Percentiles rank a stretch among this genome's conserved stretches.
phyloP scores from a whole-genome alignment of 2,113 vertebrate genomes.

The Lepus americanus region DNA sequence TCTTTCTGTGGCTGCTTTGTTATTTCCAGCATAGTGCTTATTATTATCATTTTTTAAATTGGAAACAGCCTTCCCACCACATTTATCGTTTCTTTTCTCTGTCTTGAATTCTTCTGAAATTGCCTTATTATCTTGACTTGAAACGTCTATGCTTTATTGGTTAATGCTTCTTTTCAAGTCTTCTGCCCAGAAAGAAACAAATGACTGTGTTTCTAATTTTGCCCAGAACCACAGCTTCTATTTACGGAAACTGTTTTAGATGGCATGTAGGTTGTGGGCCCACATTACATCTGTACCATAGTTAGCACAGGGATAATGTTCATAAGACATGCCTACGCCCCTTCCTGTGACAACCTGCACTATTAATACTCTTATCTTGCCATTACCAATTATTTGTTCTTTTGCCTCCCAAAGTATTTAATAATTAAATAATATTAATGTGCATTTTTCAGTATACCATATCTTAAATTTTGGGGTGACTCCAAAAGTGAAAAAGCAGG shows the following conservation, averaged over 20 bases:
- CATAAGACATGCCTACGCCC: not conserved
- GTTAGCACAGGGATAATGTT: not conserved
- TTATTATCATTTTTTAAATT: not conserved
- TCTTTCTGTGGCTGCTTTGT: not conserved
- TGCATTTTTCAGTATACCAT: not conserved
- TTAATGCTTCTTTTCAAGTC: not conserved
- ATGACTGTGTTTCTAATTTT: not conserved
- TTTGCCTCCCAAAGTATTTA: constrained; percentile 40
- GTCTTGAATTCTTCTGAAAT: constrained; percentile 19
- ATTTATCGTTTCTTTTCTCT: not conserved
- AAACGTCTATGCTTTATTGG: not conserved
- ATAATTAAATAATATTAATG: not conserved
- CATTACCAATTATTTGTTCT: not conserved
- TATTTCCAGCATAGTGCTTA: not conserved
- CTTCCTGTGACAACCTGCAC: not conserved
- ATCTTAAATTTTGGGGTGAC: not conserved
- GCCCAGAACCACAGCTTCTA: not conserved
- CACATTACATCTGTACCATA: not conserved
- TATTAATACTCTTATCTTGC: not conserved
- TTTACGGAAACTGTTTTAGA: not conserved
- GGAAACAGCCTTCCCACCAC: not conserved
- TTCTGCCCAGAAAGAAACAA: not conserved
- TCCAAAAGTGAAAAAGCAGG: not conserved
- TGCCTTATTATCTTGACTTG: not conserved
- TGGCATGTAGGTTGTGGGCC: not conserved